A percentile compares a stretch with the other conserved stretches of the same genome.
phyloP scores from a whole-genome alignment of 2,888 invertebrate genomes.

The Peribatodes rhomboidaria region DNA sequence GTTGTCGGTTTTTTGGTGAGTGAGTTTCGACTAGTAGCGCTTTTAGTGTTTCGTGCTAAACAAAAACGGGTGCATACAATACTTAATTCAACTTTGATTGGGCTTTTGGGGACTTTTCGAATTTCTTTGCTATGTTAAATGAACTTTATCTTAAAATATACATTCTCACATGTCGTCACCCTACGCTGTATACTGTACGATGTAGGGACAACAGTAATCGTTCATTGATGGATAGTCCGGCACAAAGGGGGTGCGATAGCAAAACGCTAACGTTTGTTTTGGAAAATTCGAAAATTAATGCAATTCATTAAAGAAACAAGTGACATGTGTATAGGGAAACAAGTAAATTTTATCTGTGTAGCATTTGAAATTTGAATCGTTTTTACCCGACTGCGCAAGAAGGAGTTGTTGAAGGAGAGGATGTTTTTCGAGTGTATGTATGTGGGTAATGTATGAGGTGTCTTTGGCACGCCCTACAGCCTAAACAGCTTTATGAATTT shows the following conservation, averaged over 20 bases:
- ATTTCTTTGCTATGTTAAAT: not conserved
- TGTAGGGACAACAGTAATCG: not conserved
- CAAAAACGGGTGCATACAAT: too few relatives aligned
- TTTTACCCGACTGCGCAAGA: too few relatives aligned
- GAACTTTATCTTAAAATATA: constrained; percentile 2
- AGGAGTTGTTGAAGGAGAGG: too few relatives aligned
- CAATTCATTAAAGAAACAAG: not conserved
- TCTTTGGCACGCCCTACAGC: too few relatives aligned
- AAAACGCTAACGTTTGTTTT: constrained; percentile 7
- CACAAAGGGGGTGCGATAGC: constrained; percentile 5
- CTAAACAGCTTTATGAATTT: too few relatives aligned
- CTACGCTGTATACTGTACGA: not conserved
- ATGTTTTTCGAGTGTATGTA: too few relatives aligned
- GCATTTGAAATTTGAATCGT: too few relatives aligned
- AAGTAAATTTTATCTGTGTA: too few relatives aligned
- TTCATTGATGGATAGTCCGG: constrained; percentile 12
- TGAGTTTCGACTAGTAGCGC: not conserved
- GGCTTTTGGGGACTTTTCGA: not conserved
- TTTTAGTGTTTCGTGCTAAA: not conserved
- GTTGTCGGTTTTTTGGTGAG: not conserved
- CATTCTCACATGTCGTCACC: constrained; percentile 9
- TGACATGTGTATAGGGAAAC: too few relatives aligned
- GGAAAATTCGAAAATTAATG: constrained; percentile 3
- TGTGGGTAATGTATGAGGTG: too few relatives aligned
- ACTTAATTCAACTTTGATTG: too few relatives aligned